Percentiles rank a stretch among this genome's conserved stretches.
phyloP scores from a whole-genome alignment of 2,888 invertebrate species.

The Gari tellinella region DNA sequence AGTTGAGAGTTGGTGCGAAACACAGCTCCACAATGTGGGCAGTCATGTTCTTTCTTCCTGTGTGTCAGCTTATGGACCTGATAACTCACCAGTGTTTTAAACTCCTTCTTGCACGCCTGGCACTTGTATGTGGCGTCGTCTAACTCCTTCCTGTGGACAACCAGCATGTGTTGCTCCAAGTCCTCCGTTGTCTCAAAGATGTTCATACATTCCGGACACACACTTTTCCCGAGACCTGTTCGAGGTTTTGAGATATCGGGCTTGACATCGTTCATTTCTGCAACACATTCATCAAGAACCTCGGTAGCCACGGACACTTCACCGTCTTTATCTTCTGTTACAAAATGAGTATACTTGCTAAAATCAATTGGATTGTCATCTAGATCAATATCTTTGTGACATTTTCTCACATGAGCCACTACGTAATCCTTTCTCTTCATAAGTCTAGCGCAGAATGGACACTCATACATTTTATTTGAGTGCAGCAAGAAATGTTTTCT shows the following conservation, averaged over 20 bases:
- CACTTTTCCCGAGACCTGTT: constrained; percentile 43
- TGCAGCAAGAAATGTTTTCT: constrained; percentile 44
- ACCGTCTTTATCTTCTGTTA: constrained; percentile 10
- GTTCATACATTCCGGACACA: constrained; percentile 48
- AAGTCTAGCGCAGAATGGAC: constrained; percentile 51
- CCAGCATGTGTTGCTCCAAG: constrained; percentile 41
- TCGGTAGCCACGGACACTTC: not conserved
- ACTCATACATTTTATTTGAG: constrained; percentile 47
- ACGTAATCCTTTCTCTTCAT: constrained; percentile 54
- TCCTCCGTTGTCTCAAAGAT: constrained; percentile 35
- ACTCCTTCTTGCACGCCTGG: constrained; percentile 43
- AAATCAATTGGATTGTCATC: constrained; percentile 45
- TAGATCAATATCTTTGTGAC: constrained; percentile 43
- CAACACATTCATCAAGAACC: constrained; percentile 1
- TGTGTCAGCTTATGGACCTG: constrained; percentile 55
- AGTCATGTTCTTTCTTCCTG: constrained; percentile 45
- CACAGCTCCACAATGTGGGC: constrained; percentile 41
- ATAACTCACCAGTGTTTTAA: constrained; percentile 46
- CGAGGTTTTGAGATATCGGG: not conserved
- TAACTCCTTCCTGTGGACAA: constrained; percentile 35
- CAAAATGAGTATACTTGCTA: constrained; percentile 33
- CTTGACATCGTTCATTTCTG: constrained; percentile 8
- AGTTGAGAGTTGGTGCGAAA: constrained; percentile 44
- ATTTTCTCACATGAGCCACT: constrained; percentile 37
- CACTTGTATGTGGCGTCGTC: constrained; percentile 47